Percentiles rank a stretch among this genome's conserved stretches.
Evolutionary conservation across 2,797 vertebrate species (phyloP).

Genomic region (Ptychobarbus kaznakovi): DNA sequence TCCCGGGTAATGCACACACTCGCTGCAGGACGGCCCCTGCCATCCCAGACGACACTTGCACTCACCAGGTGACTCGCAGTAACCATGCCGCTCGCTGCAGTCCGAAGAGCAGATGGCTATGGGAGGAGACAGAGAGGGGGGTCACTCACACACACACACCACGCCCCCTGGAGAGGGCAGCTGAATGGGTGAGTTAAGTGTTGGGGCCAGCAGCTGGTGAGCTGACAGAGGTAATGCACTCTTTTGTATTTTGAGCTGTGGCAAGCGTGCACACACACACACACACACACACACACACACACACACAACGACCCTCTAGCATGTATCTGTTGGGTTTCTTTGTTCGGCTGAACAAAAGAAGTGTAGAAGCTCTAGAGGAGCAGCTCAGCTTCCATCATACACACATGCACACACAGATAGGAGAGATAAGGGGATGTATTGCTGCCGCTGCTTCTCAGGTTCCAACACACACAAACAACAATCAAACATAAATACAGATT

Average conservation of each 20-base stretch:
- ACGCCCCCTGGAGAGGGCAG: conserved; percentile 66
- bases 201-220: conserved; percentile 80
- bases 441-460: background rate
- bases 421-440: conserved; percentile 27
- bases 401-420: conserved; percentile 46
- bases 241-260: conserved; percentile 61
- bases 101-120: conserved; percentile 75
- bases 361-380: conserved; percentile 40
- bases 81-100: conserved; percentile 78
- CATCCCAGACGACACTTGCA: conserved; percentile 95
- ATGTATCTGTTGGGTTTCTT: conserved; percentile 67
- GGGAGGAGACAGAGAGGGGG: conserved; percentile 61
- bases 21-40: conserved; percentile 92
- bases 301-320: conserved; percentile 66
- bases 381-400: conserved; percentile 53
- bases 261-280: conserved; percentile 57
- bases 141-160: conserved; percentile 63
- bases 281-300: conserved; percentile 45
- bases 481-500: conserved; percentile 15
- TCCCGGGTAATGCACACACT: conserved; percentile 92
- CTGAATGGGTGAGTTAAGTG: conserved; percentile 79
- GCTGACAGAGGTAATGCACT: conserved; percentile 73
- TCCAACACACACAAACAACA: conserved; percentile 34
- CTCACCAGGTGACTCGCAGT: conserved; percentile 78
- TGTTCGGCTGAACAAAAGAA: conserved; percentile 73